Evolutionary conservation across 2,113 vertebrate species (phyloP).

Genomic region (Rissa tridactyla): DNA sequence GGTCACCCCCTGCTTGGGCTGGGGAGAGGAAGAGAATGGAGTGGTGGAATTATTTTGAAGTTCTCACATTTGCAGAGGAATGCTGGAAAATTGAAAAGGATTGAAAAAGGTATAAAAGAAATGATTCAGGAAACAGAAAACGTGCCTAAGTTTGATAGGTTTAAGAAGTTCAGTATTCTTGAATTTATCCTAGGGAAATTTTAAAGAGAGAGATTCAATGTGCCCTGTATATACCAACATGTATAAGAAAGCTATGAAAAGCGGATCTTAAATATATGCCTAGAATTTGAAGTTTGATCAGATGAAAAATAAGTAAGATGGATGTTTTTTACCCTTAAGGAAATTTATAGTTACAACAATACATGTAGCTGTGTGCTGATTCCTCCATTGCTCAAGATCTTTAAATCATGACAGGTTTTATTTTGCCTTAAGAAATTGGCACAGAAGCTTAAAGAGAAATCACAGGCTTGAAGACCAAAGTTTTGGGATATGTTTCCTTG

Average conservation of each 20-base stretch:
- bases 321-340: background rate
- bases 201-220: background rate
- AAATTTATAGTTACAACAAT: background rate
- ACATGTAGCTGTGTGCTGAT: background rate
- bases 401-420: background rate
- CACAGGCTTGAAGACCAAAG: background rate
- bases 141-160: background rate
- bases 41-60: background rate
- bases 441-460: background rate
- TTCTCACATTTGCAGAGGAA: background rate
- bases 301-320: background rate
- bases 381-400: background rate
- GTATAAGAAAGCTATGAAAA: background rate
- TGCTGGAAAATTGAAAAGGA: background rate
- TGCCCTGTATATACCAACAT: background rate
- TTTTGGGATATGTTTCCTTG: background rate
- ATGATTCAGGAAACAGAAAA: background rate
- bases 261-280: background rate
- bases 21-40: rapidly evolving
- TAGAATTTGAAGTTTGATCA: background rate
- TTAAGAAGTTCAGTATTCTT: background rate
- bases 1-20: background rate
- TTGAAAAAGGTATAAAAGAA: background rate
- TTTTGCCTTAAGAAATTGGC: background rate
- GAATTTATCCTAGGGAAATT: rapidly evolving